Evolutionary conservation across 2,113 vertebrate genomes (phyloP), one percentile per base, ranked within the genome.

Genomic region (Siniperca chuatsi): DNA sequence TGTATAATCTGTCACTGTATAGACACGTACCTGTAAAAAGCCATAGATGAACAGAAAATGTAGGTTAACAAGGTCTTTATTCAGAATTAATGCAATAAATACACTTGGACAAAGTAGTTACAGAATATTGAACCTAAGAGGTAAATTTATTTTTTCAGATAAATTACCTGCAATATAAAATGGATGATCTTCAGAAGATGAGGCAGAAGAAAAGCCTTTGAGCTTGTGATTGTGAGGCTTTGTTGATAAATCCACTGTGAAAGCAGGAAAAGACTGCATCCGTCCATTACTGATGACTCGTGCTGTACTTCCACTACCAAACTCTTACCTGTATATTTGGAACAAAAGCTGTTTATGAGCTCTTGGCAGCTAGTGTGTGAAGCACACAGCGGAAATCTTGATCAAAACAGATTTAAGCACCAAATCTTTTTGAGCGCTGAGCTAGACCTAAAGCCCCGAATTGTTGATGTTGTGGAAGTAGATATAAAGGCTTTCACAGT

Each of bases 391-490:
- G 9, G 54, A 82, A 75, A 69, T 82, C 75, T 78, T 62, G 68
- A 83, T 87, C 66, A 79, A 78, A 81, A 84, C 75, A 78, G 72
- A 78, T 87, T 82, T 42, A 70, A 87, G 82, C 69, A 67, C 29
- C 80, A 82, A 84, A 88, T 89, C 87, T 85, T 54, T 75, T 33
- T 23, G 42, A 90, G 84, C 23, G 16, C 57, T 13, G 50, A n/a
- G 9, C 69, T 57, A 16, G 79, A 82, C 80, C 52, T 76, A 62
- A 85, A 90, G 85, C 79, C 58, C 68, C 0, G 16, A 55, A 68
- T 64, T 79, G 87, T 78, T 87, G 84, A 79, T 78, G 81, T 79
- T 75, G 67, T 76, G 37, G 20, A 76, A 74, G 78, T 12, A 12
- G 74, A 81, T 85, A 75, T 52, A 62, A 78, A 84, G 57, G 78